Conservation (phyloP, 2,797 vertebrate species). For the Acrossocheilus fasciatus region DNA sequence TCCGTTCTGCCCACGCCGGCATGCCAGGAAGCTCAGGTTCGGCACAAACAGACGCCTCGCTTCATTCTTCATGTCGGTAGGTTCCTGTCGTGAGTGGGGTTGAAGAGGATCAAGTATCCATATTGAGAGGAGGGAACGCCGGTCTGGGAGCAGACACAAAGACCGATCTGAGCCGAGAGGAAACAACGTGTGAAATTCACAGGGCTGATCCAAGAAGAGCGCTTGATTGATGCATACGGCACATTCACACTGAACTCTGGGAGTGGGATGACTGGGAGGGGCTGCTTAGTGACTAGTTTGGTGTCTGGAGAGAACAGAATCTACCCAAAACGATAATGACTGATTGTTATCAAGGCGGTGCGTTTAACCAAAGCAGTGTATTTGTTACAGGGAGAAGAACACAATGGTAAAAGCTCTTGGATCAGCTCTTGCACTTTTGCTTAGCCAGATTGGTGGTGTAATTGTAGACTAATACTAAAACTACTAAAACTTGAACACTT, state of each 20-base stretch:
- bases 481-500: background rate
- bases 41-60: constrained; percentile 7
- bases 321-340: background rate
- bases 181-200: constrained; percentile 49
- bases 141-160: constrained; percentile 41
- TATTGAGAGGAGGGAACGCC: constrained; percentile 18
- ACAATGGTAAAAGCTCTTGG: background rate
- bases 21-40: constrained; percentile 31
- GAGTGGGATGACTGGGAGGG: background rate
- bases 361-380: background rate
- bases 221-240: constrained; percentile 14
- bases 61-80: constrained; percentile 7
- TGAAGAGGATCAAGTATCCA: constrained; percentile 34
- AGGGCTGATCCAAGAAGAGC: constrained; percentile 32
- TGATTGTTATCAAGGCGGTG: background rate
- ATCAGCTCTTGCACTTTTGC: background rate
- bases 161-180: constrained; percentile 40
- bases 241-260: constrained; percentile 1
- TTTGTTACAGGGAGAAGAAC: constrained; percentile 1
- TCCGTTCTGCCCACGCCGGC: background rate
- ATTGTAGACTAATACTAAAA: background rate
- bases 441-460: background rate
- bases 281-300: constrained; percentile 12
- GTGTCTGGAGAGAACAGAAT: constrained; percentile 1
- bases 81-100: constrained; percentile 19